Percentiles rank a stretch among this genome's conserved stretches.
These are phyloP conservation scores for Nephrotoma appendiculata DNA, from an alignment of 2,888 invertebrate genomes.

Conservation along the genomic window DNA sequence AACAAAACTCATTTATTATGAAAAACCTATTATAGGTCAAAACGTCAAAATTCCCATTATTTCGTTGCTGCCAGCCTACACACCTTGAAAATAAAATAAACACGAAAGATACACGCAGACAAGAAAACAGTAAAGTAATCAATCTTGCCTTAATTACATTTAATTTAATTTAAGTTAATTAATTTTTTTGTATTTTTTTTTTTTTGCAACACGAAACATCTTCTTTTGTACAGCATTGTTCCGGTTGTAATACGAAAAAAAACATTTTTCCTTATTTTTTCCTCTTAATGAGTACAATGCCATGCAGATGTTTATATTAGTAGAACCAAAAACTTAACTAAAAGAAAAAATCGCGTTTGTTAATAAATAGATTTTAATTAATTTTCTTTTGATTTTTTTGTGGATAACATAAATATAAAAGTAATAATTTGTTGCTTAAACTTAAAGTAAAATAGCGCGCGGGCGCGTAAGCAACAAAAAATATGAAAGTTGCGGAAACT, in stretches of 20 bases:
- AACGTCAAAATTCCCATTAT: not conserved
- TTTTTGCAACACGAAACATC: not conserved
- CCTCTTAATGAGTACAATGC: not conserved
- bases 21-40: not conserved
- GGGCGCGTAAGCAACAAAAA: not conserved
- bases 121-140: not conserved
- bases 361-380: not conserved
- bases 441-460: too few species aligned
- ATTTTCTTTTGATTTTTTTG: not conserved
- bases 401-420: not conserved
- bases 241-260: not conserved
- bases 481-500: not conserved
- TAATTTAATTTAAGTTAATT: not conserved
- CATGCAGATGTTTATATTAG: not conserved
- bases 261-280: not conserved
- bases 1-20: not conserved
- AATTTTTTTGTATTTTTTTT: not conserved
- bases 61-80: not conserved
- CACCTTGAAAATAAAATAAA: not conserved
- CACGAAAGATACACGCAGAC: not conserved
- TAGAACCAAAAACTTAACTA: not conserved
- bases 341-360: not conserved
- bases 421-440: too few species aligned
- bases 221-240: not conserved
- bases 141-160: not conserved